Base-by-base conservation (phyloP, 2,797 vertebrate species). In the Sylvilagus floridanus region DNA sequence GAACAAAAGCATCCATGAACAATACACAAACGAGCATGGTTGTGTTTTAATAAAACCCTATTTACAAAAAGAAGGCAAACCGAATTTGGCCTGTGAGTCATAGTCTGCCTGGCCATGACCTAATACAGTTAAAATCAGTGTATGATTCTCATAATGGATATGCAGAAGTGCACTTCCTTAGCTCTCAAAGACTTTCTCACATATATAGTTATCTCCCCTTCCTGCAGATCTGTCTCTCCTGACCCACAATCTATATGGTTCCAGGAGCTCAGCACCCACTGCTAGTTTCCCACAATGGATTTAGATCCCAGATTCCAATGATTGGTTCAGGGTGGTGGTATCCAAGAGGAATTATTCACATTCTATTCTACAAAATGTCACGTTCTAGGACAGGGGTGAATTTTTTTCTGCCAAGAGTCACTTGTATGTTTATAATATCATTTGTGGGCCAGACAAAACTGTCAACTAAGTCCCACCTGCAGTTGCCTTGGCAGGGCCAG, bases 71-170 rank as follows among this genome's bases (percentile, higher is more conserved):
- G 32, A 19, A 4, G 22, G 72, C 72, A 65, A 75, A 79, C 50
- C 11, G 2, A 50, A 84, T 84, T 75, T 73, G 71, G 28, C 77
- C 68, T 72, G 3, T 57, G 50, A 30, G 32, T 52, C 22, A 0
- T 54, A 82, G 69, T 85, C 76, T 92, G n/a, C 71, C 37, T 42
- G 60, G 2, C 2, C 47, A 69, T 68, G 54, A 60, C n/a, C 65
- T 93, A 77, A 83, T 68, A 62, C 73, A 73, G 35, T 72, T 95
- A 63, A 91, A 93, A 85, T 88, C 57, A 88, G 26, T 47, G 28
- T 77, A 37, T 66, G 19, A 24, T 72, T 90, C 71, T 81, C 54
- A 11, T 71, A 84, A 37, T 54, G 10, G 37, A 62, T 21, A 42
- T 85, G 57, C 24, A 32, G 66, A 50, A 54, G 24, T 14, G 88